A percentile compares a stretch with the other conserved stretches of the same genome.
Conservation (phyloP, 2,797 vertebrate species). For the Dendrocincla fuliginosa region DNA sequence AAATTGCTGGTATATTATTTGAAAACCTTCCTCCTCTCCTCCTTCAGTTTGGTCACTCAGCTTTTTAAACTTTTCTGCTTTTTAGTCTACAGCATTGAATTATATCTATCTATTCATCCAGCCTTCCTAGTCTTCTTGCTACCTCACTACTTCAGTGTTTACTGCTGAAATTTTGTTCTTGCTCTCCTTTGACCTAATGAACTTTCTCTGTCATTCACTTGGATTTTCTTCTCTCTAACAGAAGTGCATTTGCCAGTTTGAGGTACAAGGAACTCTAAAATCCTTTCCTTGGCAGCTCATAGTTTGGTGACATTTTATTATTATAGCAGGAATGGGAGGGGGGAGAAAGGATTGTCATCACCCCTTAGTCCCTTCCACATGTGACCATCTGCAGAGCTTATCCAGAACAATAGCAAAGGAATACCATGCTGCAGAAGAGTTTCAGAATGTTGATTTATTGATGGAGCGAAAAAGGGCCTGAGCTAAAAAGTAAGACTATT, state of each 20-base stretch:
- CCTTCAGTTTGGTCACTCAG: neutral
- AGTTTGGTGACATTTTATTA: neutral
- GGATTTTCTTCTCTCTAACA: neutral
- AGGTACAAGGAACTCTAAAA: neutral
- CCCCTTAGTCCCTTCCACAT: neutral
- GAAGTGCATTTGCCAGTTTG: neutral
- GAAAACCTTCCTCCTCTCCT: neutral
- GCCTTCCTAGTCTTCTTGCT: neutral
- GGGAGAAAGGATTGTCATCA: neutral
- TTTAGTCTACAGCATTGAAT: neutral
- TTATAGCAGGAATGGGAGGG: neutral
- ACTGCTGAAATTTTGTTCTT: neutral
- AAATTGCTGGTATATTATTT: neutral
- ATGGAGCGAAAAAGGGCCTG: neutral
- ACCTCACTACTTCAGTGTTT: neutral
- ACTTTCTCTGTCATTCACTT: neutral
- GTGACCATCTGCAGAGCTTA: neutral
- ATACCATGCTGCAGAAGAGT: fast-evolving
- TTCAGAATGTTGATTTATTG: neutral
- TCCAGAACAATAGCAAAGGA: neutral
- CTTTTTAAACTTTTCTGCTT: neutral
- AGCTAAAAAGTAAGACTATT: neutral
- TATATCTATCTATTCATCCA: neutral
- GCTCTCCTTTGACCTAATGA: neutral
- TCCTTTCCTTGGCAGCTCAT: neutral